Conservation (phyloP, 2,888 invertebrate species). For the Cryptocephalus primarius region DNA sequence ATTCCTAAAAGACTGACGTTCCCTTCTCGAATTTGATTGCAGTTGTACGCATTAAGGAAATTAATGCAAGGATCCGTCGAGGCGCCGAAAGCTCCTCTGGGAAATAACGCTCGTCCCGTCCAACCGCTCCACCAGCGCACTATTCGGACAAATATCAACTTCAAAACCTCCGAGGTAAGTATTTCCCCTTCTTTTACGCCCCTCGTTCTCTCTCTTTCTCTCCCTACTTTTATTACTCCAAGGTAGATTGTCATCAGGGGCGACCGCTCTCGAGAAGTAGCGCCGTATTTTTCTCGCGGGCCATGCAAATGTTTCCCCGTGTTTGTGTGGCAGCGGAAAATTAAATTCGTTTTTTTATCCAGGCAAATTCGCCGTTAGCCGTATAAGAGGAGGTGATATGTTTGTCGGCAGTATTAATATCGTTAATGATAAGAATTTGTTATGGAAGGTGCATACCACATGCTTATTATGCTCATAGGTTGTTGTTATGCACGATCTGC, state of each 20-base stretch:
- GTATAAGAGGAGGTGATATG: no score
- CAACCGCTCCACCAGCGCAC: slow-evolving; percentile 88
- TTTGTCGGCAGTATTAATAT: no score
- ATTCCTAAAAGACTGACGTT: no score
- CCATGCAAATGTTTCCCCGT: not conserved
- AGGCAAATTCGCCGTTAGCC: no score
- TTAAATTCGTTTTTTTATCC: no score
- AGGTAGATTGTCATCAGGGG: slow-evolving; percentile 3
- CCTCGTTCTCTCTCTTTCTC: not conserved
- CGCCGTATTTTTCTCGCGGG: not conserved
- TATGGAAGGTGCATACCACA: no score
- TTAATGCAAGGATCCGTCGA: slow-evolving; percentile 82
- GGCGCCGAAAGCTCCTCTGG: slow-evolving; percentile 82
- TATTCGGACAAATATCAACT: slow-evolving; percentile 94
- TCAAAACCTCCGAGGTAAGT: slow-evolving; percentile 49
- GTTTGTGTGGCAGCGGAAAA: not conserved
- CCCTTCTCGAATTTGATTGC: slow-evolving; percentile 24
- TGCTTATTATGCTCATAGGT: no score
- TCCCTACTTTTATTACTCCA: slow-evolving; percentile 8
- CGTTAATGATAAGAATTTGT: no score
- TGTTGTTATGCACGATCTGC: no score
- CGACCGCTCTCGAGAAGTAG: not conserved
- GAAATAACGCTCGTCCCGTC: slow-evolving; percentile 89
- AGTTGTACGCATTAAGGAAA: slow-evolving; percentile 80
- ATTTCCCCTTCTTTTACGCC: slow-evolving; percentile 4